Conservation (phyloP, 2,113 vertebrate species). For the Formicarius rufipectus region DNA sequence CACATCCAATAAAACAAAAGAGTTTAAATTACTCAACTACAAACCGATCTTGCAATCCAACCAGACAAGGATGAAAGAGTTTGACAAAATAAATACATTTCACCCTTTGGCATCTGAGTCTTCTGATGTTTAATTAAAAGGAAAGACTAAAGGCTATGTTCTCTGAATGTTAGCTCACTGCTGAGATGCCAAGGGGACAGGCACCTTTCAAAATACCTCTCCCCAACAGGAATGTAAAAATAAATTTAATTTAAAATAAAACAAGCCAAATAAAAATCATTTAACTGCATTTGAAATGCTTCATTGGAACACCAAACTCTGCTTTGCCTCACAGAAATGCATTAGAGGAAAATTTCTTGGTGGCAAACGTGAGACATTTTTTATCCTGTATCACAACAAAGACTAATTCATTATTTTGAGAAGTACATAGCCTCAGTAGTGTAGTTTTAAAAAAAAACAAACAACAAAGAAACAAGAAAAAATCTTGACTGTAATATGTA, state of each 20-base stretch:
- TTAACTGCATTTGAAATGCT: slow-evolving; percentile 65
- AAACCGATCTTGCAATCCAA: slow-evolving; percentile 17
- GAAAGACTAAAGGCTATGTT: slow-evolving; percentile 60
- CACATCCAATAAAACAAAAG: neutral
- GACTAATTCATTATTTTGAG: slow-evolving; percentile 59
- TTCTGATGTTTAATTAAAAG: slow-evolving; percentile 71
- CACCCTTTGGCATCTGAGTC: slow-evolving; percentile 15
- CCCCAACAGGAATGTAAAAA: slow-evolving; percentile 19
- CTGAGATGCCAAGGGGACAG: slow-evolving; percentile 32
- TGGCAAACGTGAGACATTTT: slow-evolving; percentile 61
- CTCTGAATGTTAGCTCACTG: neutral
- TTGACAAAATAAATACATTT: slow-evolving; percentile 48
- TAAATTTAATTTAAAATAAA: slow-evolving; percentile 54
- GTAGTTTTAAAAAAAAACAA: neutral
- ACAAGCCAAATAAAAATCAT: slow-evolving; percentile 58
- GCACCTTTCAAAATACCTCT: slow-evolving; percentile 33
- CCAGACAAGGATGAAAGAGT: slow-evolving; percentile 7
- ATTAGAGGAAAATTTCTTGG: slow-evolving; percentile 61
- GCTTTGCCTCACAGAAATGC: slow-evolving; percentile 57
- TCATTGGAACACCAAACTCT: slow-evolving; percentile 44
- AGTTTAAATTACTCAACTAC: neutral
- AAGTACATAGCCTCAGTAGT: slow-evolving; percentile 34
- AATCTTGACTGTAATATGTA: neutral
- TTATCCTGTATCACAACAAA: slow-evolving; percentile 65
- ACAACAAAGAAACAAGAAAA: neutral